Evolutionary conservation across 2,113 vertebrate species (phyloP).

Genomic region (Amphiprion percula): DNA sequence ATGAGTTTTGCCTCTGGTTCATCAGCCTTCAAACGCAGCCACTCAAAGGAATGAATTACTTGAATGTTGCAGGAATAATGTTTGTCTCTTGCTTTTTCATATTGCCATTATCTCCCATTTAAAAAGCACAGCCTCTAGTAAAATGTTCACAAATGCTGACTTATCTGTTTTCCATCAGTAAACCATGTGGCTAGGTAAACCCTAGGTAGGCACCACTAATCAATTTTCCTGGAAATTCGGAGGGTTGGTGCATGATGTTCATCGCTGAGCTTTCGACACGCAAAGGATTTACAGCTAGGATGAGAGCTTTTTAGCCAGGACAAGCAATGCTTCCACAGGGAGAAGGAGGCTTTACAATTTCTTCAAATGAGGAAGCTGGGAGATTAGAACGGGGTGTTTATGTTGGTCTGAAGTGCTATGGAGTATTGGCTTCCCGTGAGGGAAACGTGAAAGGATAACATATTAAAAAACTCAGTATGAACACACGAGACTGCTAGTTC

Average conservation of each 20-base stretch:
- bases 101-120: neutral
- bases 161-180: constrained; percentile 31
- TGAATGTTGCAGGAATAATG: constrained; percentile 7
- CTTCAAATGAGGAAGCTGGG: constrained; percentile 35
- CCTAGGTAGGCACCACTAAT: constrained; percentile 35
- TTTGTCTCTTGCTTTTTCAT: constrained; percentile 24
- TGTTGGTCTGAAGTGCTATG: constrained; percentile 24
- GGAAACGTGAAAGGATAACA: constrained; percentile 6
- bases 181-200: constrained; percentile 16
- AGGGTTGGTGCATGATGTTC: constrained; percentile 38
- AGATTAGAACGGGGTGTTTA: constrained; percentile 39
- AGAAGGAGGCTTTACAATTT: constrained; percentile 14
- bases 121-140: constrained; percentile 3
- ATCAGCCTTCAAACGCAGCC: constrained; percentile 27
- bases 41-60: constrained; percentile 27
- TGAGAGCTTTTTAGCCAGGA: constrained; percentile 36
- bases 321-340: constrained; percentile 18
- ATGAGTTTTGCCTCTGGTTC: constrained; percentile 33
- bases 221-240: constrained; percentile 52
- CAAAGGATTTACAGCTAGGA: constrained; percentile 44
- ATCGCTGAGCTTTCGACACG: constrained; percentile 33
- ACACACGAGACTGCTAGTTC: constrained; percentile 18
- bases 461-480: constrained; percentile 15
- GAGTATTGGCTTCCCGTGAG: constrained; percentile 28
- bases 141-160: constrained; percentile 26